Conservation (phyloP, 2,797 vertebrate species). For the Lates japonicus region DNA sequence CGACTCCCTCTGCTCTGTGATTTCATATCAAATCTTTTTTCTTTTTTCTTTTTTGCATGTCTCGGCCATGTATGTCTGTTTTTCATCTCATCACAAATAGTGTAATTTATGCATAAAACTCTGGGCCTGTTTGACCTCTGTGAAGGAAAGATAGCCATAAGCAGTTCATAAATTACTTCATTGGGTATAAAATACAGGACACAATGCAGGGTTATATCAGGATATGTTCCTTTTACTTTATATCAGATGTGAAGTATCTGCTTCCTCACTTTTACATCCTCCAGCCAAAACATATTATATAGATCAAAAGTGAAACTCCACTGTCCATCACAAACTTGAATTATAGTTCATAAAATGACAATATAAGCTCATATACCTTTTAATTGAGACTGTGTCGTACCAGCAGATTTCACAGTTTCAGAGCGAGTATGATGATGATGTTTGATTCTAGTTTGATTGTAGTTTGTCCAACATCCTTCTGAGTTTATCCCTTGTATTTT, state of each 20-base stretch:
- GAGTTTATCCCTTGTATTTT: background rate
- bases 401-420: slow-evolving; percentile 1
- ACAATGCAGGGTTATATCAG: background rate
- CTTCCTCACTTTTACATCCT: slow-evolving; percentile 9
- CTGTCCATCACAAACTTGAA: slow-evolving; percentile 17
- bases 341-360: slow-evolving; percentile 1
- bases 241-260: slow-evolving; percentile 12
- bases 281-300: slow-evolving; percentile 11
- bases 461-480: background rate
- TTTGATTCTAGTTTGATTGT: background rate
- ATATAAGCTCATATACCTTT: background rate
- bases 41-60: background rate
- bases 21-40: slow-evolving; percentile 14
- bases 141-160: slow-evolving; percentile 5
- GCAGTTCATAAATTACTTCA: slow-evolving; percentile 7
- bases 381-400: slow-evolving; percentile 3
- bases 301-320: slow-evolving; percentile 19
- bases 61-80: background rate
- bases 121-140: slow-evolving; percentile 22
- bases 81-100: slow-evolving; percentile 17
- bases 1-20: slow-evolving; percentile 18
- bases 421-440: background rate
- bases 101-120: background rate
- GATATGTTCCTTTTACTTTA: slow-evolving; percentile 8
- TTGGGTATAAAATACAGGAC: background rate